Percentiles rank a stretch among this genome's conserved stretches.
Conservation (phyloP, 2,113 vertebrate species). For the Crocuta crocuta region DNA sequence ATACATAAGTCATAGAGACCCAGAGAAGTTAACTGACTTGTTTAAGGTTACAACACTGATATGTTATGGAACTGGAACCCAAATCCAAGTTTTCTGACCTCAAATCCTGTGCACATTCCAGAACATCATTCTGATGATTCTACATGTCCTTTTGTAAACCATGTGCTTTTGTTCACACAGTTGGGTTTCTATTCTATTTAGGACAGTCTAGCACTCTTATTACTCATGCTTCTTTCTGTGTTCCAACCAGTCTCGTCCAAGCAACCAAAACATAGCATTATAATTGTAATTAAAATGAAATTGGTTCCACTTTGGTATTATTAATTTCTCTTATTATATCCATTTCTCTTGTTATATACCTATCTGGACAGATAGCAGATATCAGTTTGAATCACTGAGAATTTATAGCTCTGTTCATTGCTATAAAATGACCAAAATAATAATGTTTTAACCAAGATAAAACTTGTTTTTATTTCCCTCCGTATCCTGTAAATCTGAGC, state of each 20-base stretch:
- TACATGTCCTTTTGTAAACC: neutral
- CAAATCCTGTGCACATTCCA: neutral
- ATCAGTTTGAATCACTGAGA: neutral
- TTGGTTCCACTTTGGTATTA: neutral
- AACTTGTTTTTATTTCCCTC: neutral
- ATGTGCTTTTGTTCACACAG: neutral
- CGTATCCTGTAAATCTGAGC: neutral
- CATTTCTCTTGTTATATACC: neutral
- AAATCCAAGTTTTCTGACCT: neutral
- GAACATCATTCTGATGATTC: neutral
- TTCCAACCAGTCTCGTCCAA: neutral
- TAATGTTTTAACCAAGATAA: constrained; percentile 6
- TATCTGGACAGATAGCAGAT: neutral
- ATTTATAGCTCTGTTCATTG: neutral
- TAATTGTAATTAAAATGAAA: neutral
- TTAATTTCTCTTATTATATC: neutral
- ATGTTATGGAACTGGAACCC: neutral
- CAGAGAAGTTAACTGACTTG: neutral
- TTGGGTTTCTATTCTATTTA: neutral
- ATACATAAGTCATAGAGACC: neutral
- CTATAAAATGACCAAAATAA: neutral
- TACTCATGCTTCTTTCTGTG: neutral
- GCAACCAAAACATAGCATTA: neutral
- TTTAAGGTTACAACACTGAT: neutral
- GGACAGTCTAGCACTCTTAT: neutral